phyloP scores from a whole-genome alignment of 2,113 vertebrate species.

The Uropsilus gracilis region DNA sequence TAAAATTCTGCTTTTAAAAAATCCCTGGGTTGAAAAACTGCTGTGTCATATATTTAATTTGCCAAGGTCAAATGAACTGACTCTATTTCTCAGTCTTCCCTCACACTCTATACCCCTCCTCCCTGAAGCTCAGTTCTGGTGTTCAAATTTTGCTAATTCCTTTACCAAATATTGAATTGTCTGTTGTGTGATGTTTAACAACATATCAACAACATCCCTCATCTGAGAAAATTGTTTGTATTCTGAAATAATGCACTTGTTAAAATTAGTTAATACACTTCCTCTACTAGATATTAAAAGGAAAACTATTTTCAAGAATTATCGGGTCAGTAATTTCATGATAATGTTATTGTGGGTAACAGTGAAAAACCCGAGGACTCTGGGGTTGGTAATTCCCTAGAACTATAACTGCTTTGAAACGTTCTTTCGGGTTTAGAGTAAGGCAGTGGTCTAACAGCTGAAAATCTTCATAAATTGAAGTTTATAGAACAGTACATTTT shows the following conservation, averaged over 20 bases:
- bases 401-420: background rate
- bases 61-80: background rate
- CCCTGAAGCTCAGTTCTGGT: background rate
- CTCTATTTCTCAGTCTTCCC: background rate
- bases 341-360: background rate
- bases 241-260: background rate
- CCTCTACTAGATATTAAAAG: background rate
- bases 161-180: background rate
- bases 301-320: slow-evolving; percentile 43
- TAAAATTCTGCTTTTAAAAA: background rate
- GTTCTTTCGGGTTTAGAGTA: background rate
- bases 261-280: background rate
- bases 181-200: background rate
- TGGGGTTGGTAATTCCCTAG: slow-evolving; percentile 47
- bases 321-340: background rate
- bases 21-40: background rate
- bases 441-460: background rate
- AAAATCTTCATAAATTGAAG: slow-evolving; percentile 27
- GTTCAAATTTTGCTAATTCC: background rate
- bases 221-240: no score
- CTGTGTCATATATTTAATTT: background rate
- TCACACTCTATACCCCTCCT: background rate
- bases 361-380: background rate
- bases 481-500: background rate
- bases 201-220: background rate